Evolutionary conservation across 2,888 invertebrate genomes (phyloP).

Genomic region (Cataglyphis livida): DNA sequence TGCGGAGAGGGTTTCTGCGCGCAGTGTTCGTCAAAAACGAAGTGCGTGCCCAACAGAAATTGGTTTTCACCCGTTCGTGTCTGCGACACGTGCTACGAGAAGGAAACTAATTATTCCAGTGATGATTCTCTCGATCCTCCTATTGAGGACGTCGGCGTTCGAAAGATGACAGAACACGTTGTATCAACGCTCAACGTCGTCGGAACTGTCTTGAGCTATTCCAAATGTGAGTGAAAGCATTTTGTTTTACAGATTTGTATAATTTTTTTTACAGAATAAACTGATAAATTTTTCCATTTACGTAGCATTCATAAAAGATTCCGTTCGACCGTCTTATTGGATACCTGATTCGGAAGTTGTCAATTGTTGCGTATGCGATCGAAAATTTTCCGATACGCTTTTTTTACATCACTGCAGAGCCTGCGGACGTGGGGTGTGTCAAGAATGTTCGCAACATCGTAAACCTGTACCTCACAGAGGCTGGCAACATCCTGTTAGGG

Average conservation of each 20-base stretch:
- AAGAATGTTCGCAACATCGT: constrained; percentile 89
- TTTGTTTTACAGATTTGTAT: not conserved
- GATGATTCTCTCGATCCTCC: constrained; percentile 74
- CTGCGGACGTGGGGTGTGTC: constrained; percentile 93
- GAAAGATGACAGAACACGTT: constrained; percentile 90
- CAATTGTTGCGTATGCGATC: constrained; percentile 89
- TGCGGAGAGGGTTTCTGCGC: constrained; percentile 94
- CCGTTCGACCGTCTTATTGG: constrained; percentile 93
- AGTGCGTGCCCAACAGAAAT: constrained; percentile 90
- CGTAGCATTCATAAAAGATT: constrained; percentile 90
- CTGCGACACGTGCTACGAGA: constrained; percentile 89
- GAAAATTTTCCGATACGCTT: constrained; percentile 86
- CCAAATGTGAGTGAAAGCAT: constrained; percentile 87
- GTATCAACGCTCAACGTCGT: constrained; percentile 91
- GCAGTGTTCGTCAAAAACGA: constrained; percentile 89
- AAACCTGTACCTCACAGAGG: constrained; percentile 91
- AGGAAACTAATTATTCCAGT: constrained; percentile 80
- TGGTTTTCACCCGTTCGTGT: constrained; percentile 91
- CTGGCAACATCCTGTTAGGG: constrained; percentile 90
- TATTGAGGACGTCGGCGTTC: constrained; percentile 87
- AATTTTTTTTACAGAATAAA: constrained; percentile 2
- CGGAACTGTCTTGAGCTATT: constrained; percentile 90
- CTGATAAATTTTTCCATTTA: constrained; percentile 50
- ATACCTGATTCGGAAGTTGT: constrained; percentile 91
- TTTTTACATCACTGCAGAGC: constrained; percentile 87